phyloP scores from a whole-genome alignment of 2,113 vertebrate species.

The Python bivittatus region DNA sequence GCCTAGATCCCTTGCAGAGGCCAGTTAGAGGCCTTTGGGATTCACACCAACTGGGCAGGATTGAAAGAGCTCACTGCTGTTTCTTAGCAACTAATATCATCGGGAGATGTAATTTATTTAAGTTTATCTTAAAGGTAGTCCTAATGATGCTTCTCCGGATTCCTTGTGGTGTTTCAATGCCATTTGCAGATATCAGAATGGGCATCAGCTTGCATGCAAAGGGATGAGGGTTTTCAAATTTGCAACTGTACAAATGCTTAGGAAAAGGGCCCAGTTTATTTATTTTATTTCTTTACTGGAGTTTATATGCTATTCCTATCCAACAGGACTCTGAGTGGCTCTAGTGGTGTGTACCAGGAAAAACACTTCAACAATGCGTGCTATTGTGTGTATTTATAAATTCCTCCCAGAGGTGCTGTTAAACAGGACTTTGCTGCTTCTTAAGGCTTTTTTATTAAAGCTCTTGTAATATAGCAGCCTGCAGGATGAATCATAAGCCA shows the following conservation, averaged over 20 bases:
- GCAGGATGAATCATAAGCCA: background rate
- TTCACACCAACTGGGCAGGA: background rate
- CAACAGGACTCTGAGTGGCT: background rate
- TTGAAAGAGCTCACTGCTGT: background rate
- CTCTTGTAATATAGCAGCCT: background rate
- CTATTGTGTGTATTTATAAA: background rate
- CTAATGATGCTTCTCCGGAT: constrained; percentile 51
- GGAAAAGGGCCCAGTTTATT: background rate
- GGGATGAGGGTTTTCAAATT: background rate
- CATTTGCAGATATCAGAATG: constrained; percentile 23
- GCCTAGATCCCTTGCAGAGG: background rate
- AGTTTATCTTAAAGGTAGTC: constrained; percentile 40
- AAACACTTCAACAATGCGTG: background rate
- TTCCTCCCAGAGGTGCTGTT: background rate
- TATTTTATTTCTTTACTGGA: background rate
- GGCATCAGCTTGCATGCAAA: background rate
- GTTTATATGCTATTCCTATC: background rate
- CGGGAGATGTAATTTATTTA: constrained; percentile 36
- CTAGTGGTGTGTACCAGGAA: background rate
- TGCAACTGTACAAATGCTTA: background rate
- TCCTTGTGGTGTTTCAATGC: background rate
- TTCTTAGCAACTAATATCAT: background rate
- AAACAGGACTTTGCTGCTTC: background rate
- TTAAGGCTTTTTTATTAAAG: background rate
- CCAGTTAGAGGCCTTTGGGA: background rate